A percentile compares a stretch with the other conserved stretches of the same genome.
phyloP scores from a whole-genome alignment of 2,888 invertebrate species.

The Nomada ferruginata region DNA sequence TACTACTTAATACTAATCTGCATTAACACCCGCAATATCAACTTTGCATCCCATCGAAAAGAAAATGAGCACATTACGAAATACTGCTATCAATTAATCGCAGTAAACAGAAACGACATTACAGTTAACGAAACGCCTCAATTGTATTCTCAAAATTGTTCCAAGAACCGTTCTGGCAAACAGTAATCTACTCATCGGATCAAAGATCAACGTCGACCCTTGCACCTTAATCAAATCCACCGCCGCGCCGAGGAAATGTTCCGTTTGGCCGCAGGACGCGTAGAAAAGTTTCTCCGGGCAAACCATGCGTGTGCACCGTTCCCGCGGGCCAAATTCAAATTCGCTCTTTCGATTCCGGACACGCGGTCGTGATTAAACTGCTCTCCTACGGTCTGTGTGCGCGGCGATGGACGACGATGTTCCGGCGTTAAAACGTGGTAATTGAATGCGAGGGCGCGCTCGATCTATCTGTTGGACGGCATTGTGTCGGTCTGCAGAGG shows the following conservation, averaged over 20 bases:
- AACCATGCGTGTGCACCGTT: background rate
- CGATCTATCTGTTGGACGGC: background rate
- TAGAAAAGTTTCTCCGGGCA: background rate
- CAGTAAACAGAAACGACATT: too few relatives aligned
- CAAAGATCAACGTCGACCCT: background rate
- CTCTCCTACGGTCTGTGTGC: background rate
- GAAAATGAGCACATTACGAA: too few relatives aligned
- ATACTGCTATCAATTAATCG: too few relatives aligned
- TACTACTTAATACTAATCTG: too few relatives aligned
- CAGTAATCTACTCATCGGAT: background rate
- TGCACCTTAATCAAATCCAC: constrained; percentile 27
- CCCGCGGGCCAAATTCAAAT: constrained; percentile 13
- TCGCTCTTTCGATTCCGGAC: constrained; percentile 24
- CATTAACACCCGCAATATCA: too few relatives aligned
- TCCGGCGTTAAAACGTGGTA: constrained; percentile 19
- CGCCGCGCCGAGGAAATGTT: constrained; percentile 21
- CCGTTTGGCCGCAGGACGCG: background rate
- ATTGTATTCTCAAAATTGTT: too few relatives aligned
- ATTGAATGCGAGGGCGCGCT: constrained; percentile 23
- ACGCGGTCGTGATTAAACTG: constrained; percentile 31
- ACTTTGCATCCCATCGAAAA: too few relatives aligned
- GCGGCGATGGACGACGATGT: constrained; percentile 3
- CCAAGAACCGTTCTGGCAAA: too few relatives aligned
- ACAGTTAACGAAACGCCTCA: too few relatives aligned
- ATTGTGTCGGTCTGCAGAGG: constrained; percentile 8